A percentile compares a stretch with the other conserved stretches of the same genome.
These are phyloP conservation scores for Desmophyllum pertusum DNA, from an alignment of 92 coral and sea anemone species.

Conservation along the genomic window DNA sequence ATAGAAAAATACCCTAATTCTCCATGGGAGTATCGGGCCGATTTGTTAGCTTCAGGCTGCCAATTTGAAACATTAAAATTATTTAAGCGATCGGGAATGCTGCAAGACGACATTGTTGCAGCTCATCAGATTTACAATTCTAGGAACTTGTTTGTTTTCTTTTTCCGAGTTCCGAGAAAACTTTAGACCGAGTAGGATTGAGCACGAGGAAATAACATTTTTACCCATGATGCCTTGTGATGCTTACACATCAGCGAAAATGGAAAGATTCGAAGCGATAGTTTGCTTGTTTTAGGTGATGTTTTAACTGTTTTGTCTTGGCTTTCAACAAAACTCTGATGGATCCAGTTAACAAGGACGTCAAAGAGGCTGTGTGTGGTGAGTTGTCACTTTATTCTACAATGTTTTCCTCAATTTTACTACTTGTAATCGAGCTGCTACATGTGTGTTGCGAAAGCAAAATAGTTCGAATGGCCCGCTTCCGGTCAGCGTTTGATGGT, in stretches of 20 bases:
- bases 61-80: slow-evolving; percentile 7
- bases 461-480: background rate
- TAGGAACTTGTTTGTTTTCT: background rate
- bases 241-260: background rate
- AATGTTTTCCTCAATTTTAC: background rate
- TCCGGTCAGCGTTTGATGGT: background rate
- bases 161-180: background rate
- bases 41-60: background rate
- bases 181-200: slow-evolving; percentile 16
- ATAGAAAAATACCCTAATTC: slow-evolving; percentile 42
- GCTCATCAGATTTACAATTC: background rate
- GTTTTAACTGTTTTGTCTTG: background rate
- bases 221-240: slow-evolving; percentile 30
- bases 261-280: no score
- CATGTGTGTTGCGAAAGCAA: background rate
- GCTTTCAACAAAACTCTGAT: background rate
- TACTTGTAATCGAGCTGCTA: background rate
- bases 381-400: background rate
- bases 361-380: slow-evolving; percentile 39
- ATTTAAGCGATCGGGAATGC: background rate
- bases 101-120: slow-evolving; percentile 15
- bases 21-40: slow-evolving; percentile 23
- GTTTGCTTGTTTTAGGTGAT: background rate
- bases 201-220: slow-evolving; percentile 25
- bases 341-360: slow-evolving; percentile 33